Evolutionary conservation across 2,113 vertebrate species (phyloP).

Genomic region (Odocoileus hemionus): DNA sequence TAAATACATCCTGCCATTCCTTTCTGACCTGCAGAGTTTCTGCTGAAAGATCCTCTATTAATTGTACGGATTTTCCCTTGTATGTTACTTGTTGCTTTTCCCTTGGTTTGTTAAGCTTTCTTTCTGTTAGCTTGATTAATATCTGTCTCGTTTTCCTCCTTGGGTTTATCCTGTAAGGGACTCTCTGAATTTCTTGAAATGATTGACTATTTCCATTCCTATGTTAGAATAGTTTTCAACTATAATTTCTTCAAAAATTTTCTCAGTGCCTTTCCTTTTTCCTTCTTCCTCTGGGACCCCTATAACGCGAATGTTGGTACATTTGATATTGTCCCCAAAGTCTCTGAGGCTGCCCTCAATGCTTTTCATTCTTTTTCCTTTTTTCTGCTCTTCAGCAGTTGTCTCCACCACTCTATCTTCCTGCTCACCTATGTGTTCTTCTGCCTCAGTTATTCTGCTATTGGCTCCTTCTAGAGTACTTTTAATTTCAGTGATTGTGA

Average conservation of each 20-base stretch:
- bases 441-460: not conserved
- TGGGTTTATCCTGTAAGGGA: not conserved
- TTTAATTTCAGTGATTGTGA: not conserved
- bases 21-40: not conserved
- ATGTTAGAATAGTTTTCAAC: not conserved
- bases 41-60: not conserved
- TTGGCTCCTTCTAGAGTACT: not conserved
- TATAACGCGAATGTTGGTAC: not conserved
- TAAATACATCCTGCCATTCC: not conserved
- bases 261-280: not conserved
- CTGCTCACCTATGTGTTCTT: not conserved
- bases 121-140: not conserved
- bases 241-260: not conserved
- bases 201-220: not conserved
- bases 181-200: not conserved
- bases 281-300: not conserved
- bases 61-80: not conserved
- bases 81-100: not conserved
- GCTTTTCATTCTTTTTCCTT: not conserved
- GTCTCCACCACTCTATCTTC: not conserved
- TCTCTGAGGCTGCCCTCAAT: not conserved
- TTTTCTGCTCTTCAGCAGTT: not conserved
- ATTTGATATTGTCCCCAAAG: not conserved
- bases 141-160: not conserved
- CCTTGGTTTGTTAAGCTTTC: not conserved